phyloP scores from a whole-genome alignment of 2,888 invertebrate genomes.

The Drosophila mimetica region DNA sequence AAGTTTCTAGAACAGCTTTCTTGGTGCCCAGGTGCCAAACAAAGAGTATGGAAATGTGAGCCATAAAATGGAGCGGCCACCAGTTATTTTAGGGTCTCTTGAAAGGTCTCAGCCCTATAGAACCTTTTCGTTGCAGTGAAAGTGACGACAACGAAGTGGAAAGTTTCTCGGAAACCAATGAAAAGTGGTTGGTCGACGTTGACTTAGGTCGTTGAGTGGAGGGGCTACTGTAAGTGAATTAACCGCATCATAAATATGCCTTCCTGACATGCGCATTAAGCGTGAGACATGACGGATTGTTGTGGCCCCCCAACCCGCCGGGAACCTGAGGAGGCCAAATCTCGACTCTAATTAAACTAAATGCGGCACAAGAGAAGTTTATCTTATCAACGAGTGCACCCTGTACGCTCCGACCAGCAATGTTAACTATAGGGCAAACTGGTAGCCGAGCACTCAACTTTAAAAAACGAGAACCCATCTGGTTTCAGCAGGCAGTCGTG shows the following conservation, averaged over 20 bases:
- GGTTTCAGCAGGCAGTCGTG: constrained; percentile 57
- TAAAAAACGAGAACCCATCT: constrained; percentile 35
- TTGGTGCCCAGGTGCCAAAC: constrained; percentile 1
- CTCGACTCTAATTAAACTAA: constrained; percentile 45
- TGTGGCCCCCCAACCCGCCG: not conserved
- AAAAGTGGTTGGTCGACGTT: constrained; percentile 38
- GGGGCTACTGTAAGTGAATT: constrained; percentile 34
- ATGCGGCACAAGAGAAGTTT: constrained; percentile 45
- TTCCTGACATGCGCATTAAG: constrained; percentile 42
- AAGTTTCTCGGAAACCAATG: constrained; percentile 14
- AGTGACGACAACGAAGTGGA: constrained; percentile 44
- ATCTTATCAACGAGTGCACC: constrained; percentile 67
- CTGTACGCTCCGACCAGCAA: constrained; percentile 60
- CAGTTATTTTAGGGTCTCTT: constrained; percentile 18
- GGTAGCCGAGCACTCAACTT: constrained; percentile 34
- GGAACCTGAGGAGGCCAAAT: not conserved
- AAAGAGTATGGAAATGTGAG: constrained; percentile 38
- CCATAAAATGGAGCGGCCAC: constrained; percentile 31
- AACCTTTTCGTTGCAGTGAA: constrained; percentile 44
- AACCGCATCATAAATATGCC: constrained; percentile 20
- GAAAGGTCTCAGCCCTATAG: constrained; percentile 21
- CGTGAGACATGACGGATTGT: constrained; percentile 40
- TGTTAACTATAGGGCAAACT: constrained; percentile 69
- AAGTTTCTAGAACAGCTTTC: constrained; percentile 34
- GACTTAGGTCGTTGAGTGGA: constrained; percentile 16